phyloP scores from a whole-genome alignment of 2,113 vertebrate genomes.

The Pterophyllum scalare region DNA sequence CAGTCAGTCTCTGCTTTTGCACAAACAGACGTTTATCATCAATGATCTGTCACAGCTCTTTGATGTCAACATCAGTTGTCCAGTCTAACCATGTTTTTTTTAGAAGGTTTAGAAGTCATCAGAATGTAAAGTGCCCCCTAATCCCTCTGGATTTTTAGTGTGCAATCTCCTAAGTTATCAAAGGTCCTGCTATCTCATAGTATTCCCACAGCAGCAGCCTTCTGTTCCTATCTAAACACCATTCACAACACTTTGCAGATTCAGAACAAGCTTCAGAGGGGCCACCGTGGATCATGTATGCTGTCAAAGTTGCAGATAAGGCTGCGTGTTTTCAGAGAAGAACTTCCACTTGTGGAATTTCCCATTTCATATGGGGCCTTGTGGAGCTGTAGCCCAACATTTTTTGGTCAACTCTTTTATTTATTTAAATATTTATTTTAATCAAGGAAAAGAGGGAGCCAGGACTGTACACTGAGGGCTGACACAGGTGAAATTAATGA shows the following conservation, averaged over 20 bases:
- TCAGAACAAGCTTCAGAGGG: conserved; percentile 50
- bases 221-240: conserved; percentile 52
- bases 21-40: background rate
- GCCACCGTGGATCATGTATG: conserved; percentile 30
- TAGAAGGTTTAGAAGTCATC: conserved; percentile 11
- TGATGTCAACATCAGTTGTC: background rate
- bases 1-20: conserved; percentile 6
- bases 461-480: background rate
- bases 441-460: background rate
- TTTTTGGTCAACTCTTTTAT: background rate
- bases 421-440: too few species aligned
- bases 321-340: conserved; percentile 44
- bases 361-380: background rate
- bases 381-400: background rate
- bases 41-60: background rate
- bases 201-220: conserved; percentile 41
- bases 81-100: conserved; percentile 2
- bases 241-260: conserved; percentile 46
- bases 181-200: conserved; percentile 43
- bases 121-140: conserved; percentile 20
- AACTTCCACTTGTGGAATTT: background rate
- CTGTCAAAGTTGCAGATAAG: conserved; percentile 69
- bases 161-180: conserved; percentile 48
- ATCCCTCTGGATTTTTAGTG: conserved; percentile 3
- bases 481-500: background rate